Evolutionary conservation across 2,797 vertebrate species (phyloP).

Genomic region (Uromys caudimaculatus): DNA sequence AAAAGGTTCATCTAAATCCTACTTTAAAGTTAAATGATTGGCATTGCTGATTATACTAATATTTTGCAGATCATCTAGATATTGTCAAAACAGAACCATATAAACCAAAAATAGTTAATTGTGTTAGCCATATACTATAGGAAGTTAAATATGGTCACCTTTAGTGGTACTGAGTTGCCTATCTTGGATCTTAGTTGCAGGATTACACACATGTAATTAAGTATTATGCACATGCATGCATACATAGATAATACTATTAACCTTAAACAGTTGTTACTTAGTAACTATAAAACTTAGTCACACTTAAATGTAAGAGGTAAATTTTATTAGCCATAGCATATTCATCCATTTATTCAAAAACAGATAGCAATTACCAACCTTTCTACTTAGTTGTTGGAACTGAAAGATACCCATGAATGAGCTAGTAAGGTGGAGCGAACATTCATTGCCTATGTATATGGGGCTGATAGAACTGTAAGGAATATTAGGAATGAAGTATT

Average conservation of each 20-base stretch:
- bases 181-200: slow-evolving; percentile 17
- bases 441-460: neutral
- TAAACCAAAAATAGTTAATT: neutral
- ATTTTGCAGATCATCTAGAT: neutral
- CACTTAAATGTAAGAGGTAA: neutral
- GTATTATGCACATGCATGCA: neutral
- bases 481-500: neutral
- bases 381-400: slow-evolving; percentile 5
- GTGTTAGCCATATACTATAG: neutral
- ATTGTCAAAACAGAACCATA: neutral
- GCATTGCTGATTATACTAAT: neutral
- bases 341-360: slow-evolving; percentile 45
- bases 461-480: neutral
- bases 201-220: neutral
- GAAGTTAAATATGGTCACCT: neutral
- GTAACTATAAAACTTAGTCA: slow-evolving; percentile 15
- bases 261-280: slow-evolving; percentile 8
- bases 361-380: neutral
- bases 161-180: neutral
- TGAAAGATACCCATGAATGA: neutral
- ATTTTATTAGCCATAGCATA: neutral
- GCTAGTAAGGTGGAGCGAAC: neutral
- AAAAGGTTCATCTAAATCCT: slow-evolving; percentile 27
- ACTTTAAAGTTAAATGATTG: slow-evolving; percentile 22
- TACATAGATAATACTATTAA: neutral